Evolutionary conservation across 1,140 invertebrate genomes (phyloP), one percentile per base, ranked within the genome.

Genomic region (Schmidtea mediterranea): DNA sequence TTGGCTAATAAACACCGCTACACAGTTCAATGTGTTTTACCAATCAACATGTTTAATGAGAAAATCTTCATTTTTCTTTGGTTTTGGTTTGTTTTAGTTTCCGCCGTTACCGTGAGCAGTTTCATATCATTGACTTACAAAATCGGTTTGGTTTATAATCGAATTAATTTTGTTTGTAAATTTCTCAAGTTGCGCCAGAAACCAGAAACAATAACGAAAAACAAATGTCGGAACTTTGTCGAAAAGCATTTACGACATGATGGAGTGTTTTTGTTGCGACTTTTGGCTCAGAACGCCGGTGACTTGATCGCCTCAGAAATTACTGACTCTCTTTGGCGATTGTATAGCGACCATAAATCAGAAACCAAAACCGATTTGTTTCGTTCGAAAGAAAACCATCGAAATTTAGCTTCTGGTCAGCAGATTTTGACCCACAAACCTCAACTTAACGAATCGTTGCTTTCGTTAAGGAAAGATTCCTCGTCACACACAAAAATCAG

Each of bases 21-120:
- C 55, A 65, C 62, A 1, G 65, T 66, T 22, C 69, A 70, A 53
- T 71, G 70, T 52, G 69, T 70, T 15, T 56, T 71, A 49, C 69
- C 69, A 21, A 71, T 71, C 54, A 71, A 71, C 52, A 59, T 71
- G 23, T 71, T 71, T 58, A 71, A 71, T 55, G 70, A 71, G 55
- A 71, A 71, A 54, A 70, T 71, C 50, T 71, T 69, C 59, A 51
- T 60, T 2, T 59, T 67, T 46, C 57, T 67, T 36, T 66, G 63
- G 63, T 67, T 66, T 51, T 66, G 62, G 55, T 55, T 65, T 38
- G 65, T 61, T 12, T 52, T 63, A 46, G 40, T 41, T 32, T 41
- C 40, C 3, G 40, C 22, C 10, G 40, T 41, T 12, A 41, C 18
- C 12, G 22, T 41, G 18, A 41, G 40, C 40, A 41, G 40, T 23